These are phyloP conservation scores for Pantherophis alleghaniensis DNA, from an alignment of 2,797 vertebrate species.

Conservation along the genomic window DNA sequence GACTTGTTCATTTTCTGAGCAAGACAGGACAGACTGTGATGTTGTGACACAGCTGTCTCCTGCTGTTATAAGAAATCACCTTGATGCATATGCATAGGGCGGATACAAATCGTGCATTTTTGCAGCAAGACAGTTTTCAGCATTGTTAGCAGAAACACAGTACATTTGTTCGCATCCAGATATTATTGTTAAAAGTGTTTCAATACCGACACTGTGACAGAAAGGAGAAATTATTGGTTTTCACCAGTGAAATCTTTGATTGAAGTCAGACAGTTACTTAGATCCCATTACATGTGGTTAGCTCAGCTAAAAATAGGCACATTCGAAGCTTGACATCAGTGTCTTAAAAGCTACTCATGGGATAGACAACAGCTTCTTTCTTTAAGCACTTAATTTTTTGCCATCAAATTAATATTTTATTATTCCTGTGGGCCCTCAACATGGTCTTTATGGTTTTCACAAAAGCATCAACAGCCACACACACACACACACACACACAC, in stretches of 20 bases:
- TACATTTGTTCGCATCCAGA: conserved; percentile 10
- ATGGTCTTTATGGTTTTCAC: conserved; percentile 76
- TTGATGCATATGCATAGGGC: background rate
- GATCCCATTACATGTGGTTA: conserved; percentile 78
- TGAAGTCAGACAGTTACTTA: conserved; percentile 73
- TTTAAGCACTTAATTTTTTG: conserved; percentile 85
- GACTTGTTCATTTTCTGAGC: background rate
- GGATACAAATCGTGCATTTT: background rate
- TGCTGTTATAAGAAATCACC: background rate
- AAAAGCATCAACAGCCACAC: conserved; percentile 74
- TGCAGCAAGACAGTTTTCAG: conserved; percentile 1
- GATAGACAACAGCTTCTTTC: conserved; percentile 77
- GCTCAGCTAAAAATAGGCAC: conserved; percentile 68
- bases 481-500: conserved; percentile 35
- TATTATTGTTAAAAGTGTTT: conserved; percentile 36
- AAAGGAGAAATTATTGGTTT: conserved; percentile 51
- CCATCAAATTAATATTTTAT: conserved; percentile 86
- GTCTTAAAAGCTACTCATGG: conserved; percentile 76
- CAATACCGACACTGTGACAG: conserved; percentile 20
- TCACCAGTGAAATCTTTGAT: conserved; percentile 36
- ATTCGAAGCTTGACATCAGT: conserved; percentile 72
- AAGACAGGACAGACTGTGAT: background rate
- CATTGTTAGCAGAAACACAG: conserved; percentile 28
- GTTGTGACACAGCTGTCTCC: background rate
- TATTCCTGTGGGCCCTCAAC: conserved; percentile 77